Percentiles rank a stretch among this genome's conserved stretches.
Conservation (phyloP, 2,797 vertebrate genomes). For the Takifugu rubripes region DNA sequence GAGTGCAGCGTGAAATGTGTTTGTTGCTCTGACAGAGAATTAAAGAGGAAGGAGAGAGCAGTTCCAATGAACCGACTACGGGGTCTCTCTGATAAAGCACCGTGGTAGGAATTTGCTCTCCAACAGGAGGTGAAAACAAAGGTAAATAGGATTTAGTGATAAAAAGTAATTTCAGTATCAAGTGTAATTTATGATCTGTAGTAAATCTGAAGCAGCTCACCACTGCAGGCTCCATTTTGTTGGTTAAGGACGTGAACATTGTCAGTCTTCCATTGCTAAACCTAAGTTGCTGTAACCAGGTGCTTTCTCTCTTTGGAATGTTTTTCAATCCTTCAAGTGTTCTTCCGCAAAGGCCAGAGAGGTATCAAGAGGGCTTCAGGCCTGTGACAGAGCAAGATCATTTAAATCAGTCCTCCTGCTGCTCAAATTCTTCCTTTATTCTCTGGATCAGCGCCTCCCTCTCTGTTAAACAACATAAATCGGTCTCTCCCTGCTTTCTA, state of each 20-base stretch:
- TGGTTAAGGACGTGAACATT: conserved; percentile 30
- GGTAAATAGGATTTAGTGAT: no score
- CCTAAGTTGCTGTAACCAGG: conserved; percentile 52
- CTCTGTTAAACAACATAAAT: conserved; percentile 62
- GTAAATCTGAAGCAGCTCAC: conserved; percentile 17
- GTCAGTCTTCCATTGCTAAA: conserved; percentile 11
- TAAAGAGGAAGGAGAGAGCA: conserved; percentile 16
- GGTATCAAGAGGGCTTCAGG: conserved; percentile 59
- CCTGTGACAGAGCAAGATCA: conserved; percentile 57
- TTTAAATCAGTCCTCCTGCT: conserved; percentile 67
- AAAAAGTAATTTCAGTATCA: no score
- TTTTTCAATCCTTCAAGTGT: conserved; percentile 71
- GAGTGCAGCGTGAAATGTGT: conserved; percentile 30
- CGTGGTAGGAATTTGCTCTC: no score
- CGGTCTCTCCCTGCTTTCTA: conserved; percentile 38
- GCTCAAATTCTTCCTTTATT: conserved; percentile 58
- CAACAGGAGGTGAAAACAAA: no score
- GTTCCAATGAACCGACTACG: conserved; percentile 11
- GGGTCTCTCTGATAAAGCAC: neutral
- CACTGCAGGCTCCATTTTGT: conserved; percentile 24
- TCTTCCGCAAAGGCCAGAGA: conserved; percentile 62
- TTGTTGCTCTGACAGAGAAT: conserved; percentile 35
- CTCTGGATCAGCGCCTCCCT: conserved; percentile 40
- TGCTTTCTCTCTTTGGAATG: conserved; percentile 73
- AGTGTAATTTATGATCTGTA: neutral